Evolutionary conservation across 1,140 invertebrate genomes (phyloP).

Genomic region (Drosophila pachea): DNA sequence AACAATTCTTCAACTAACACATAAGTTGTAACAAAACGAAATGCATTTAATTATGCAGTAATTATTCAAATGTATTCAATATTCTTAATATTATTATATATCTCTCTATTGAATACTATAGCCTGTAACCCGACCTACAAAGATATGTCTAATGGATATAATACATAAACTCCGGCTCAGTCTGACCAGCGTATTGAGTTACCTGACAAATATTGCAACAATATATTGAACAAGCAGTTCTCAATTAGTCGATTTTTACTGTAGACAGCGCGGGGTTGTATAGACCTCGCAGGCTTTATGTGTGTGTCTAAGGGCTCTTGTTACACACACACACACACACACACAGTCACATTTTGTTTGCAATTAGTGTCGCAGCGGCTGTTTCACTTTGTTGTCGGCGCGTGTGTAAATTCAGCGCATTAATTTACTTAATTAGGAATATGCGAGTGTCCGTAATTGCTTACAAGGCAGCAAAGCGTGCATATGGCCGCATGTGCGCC

Average conservation of each 20-base stretch:
- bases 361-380: constrained; percentile 75
- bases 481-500: constrained; percentile 63
- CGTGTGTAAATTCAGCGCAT: constrained; percentile 69
- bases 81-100: neutral
- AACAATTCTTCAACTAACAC: too few relatives aligned
- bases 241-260: constrained; percentile 8
- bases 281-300: neutral
- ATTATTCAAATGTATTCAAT: too few relatives aligned
- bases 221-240: constrained; percentile 2
- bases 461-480: constrained; percentile 57
- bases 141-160: too few relatives aligned
- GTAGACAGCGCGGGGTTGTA: constrained; percentile 1
- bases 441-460: constrained; percentile 72
- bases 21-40: too few relatives aligned
- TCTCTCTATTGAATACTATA: too few relatives aligned
- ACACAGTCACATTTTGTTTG: constrained; percentile 58
- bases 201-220: neutral
- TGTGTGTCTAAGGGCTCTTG: constrained; percentile 14
- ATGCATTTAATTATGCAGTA: too few relatives aligned
- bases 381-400: constrained; percentile 64
- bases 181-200: too few relatives aligned
- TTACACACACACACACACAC: constrained; percentile 1
- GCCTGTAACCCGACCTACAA: too few relatives aligned
- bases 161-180: neutral
- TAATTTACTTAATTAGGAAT: constrained; percentile 75